Percentiles rank a stretch among this genome's conserved stretches.
phyloP scores from a whole-genome alignment of 2,888 invertebrate genomes.

The Keiferia lycopersicella region DNA sequence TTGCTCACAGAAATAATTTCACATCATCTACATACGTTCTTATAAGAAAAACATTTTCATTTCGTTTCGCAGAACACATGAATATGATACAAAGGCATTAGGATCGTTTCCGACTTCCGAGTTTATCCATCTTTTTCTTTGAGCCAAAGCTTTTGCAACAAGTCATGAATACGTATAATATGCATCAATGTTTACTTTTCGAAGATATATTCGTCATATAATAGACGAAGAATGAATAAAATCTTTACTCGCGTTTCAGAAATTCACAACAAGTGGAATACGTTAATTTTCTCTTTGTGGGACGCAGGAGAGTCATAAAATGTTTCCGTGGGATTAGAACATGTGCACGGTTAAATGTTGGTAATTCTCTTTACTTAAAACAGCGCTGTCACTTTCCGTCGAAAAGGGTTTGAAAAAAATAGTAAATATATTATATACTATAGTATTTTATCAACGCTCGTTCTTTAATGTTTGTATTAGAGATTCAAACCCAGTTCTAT shows the following conservation, averaged over 20 bases:
- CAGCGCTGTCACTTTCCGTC: too few relatives aligned
- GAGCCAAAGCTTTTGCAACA: constrained; percentile 34
- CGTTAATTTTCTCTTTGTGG: constrained; percentile 61
- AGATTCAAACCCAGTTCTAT: too few relatives aligned
- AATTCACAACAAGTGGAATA: constrained; percentile 51
- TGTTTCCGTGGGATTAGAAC: constrained; percentile 49
- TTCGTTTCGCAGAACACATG: constrained; percentile 8
- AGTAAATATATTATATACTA: too few relatives aligned
- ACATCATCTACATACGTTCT: too few relatives aligned
- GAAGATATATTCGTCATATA: constrained; percentile 50
- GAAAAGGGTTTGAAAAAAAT: too few relatives aligned
- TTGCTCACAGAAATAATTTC: too few relatives aligned
- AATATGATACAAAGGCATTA: constrained; percentile 25
- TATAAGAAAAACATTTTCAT: constrained; percentile 6
- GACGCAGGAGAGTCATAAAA: constrained; percentile 55
- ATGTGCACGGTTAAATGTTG: constrained; percentile 24
- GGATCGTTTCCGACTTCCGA: constrained; percentile 25
- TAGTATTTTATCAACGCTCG: too few relatives aligned
- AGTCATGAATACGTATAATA: constrained; percentile 50
- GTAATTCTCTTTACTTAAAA: too few relatives aligned
- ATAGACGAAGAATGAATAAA: constrained; percentile 42
- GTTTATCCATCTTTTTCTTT: constrained; percentile 27
- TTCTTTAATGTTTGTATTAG: too few relatives aligned
- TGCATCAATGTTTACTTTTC: constrained; percentile 46
- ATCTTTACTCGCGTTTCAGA: constrained; percentile 45